Base-by-base conservation (phyloP, 2,113 vertebrate species). In the Cyphomyrus discorhynchus region DNA sequence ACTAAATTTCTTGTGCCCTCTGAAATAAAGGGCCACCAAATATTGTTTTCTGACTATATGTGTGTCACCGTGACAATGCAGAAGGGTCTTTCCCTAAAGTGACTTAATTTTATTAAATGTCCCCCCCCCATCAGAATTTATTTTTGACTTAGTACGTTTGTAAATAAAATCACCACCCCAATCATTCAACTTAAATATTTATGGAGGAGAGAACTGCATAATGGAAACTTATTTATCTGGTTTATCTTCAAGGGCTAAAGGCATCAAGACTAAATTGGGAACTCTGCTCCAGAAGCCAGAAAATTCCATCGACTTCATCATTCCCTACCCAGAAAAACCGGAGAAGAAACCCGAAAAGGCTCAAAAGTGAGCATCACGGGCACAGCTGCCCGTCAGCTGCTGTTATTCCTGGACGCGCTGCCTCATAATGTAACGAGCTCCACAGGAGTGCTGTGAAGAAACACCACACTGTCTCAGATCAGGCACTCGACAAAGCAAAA, bases 231-330 rank as follows among this genome's bases (percentile, higher is more conserved):
- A 2, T 42, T 2, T 90, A 27, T 77, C 56, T 84, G 88, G 93
- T 85, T 89, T 66, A 86, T 90, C 91, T 19, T 35, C 8, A 95
- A 99, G 98, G 96, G 98, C 98, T 42, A 99, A 99, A 92, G 98
- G 97, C 95, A 99, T 99, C 94, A 99, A 98, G 96, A 95, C 94
- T 0, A 99, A 99, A 92, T 95, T 99, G 93, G 98, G 98, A 90
- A 97, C 96, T 0, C 95, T 99, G 21, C 97, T 99, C 80, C 98
- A 98, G 94, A 99, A 98, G 96, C 98, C 98, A 0, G 98, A 99
- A 70, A 95, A 97, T 0, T 95, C 95, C 91, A 93, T 96, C 27
- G 98, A 98, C 93, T 95, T 99, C 90, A 97, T 99, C 94, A 97
- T 98, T 93, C 97, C 97, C 0, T 97, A 97, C 87, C 95, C 95